phyloP scores from a whole-genome alignment of 2,888 invertebrate species.

The Calameuta pallipes region DNA sequence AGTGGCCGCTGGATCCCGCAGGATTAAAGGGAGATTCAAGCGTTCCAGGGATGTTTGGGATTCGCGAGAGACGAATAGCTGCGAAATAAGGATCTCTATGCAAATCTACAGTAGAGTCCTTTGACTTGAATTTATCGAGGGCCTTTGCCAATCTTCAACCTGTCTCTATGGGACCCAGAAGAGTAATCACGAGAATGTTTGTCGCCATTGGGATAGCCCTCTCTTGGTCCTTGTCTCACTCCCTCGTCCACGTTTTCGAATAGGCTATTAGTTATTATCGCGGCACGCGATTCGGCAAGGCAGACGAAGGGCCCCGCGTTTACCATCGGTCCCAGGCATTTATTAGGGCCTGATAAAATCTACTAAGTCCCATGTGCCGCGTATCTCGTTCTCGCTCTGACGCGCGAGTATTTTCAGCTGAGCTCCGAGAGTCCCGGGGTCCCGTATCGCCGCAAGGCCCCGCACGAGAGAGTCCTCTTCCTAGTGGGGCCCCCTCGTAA shows the following conservation, averaged over 20 bases:
- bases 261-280: not conserved
- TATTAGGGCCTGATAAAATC: not conserved
- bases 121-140: conserved; percentile 40
- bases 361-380: not conserved
- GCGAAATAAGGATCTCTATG: conserved; percentile 51
- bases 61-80: conserved; percentile 42
- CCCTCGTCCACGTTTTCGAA: not conserved
- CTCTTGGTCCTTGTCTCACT: not conserved
- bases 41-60: conserved; percentile 25
- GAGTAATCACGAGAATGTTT: not conserved
- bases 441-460: not conserved
- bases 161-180: not conserved
- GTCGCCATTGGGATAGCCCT: not conserved
- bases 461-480: not conserved
- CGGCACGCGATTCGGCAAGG: not conserved
- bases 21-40: conserved; percentile 50
- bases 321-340: not conserved
- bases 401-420: not conserved
- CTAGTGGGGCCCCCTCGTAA: conserved; percentile 36
- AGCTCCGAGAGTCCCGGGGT: not conserved
- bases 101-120: conserved; percentile 38
- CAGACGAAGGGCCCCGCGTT: not conserved
- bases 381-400: not conserved
- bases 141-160: not conserved
- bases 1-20: conserved; percentile 35